Evolutionary conservation across 1,140 invertebrate species (phyloP), one percentile per base, ranked within the genome.

Genomic region (Sinella curviseta): DNA sequence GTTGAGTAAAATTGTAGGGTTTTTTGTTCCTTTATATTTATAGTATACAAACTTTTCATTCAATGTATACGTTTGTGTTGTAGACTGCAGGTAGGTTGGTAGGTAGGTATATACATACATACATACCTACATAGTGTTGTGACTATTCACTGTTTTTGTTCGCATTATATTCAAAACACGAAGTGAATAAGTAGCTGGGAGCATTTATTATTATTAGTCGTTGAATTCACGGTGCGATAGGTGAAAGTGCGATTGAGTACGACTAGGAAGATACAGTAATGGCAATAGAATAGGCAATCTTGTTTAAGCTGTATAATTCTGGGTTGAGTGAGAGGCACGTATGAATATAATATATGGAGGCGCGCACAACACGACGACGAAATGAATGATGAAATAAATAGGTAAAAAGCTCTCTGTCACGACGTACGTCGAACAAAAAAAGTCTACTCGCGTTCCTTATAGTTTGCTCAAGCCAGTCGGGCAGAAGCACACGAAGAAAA

Each of bases 331-430:
- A n/a, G n/a, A n/a, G n/a, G n/a, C n/a, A n/a, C n/a, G n/a, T n/a
- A n/a, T n/a, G n/a, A n/a, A n/a, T n/a, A n/a, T n/a, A n/a, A n/a
- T n/a, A n/a, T n/a, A n/a, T n/a, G n/a, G n/a, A n/a, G n/a, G n/a
- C n/a, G n/a, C n/a, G n/a, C n/a, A n/a, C n/a, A n/a, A n/a, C n/a
- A n/a, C n/a, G n/a, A n/a, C n/a, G n/a, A n/a, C n/a, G n/a, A 60
- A 60, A 60, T 14, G 39, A 48, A 48, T 48, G 39, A 48, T n/a
- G 26, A 33, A 8, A 3, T 70, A 33, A 70, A 30, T 70, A 70
- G 65, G 28, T 70, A 33, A 70, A 70, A 70, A 70, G 30, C 65
- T 70, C 65, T 33, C 24, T 60, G 30, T 70, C 65, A 31, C 30
- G 28, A 70, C 26, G 31, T 8, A 70, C 30, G 1, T 60, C 3